Evolutionary conservation across 2,888 invertebrate species (phyloP).

Genomic region (Apocheima hispidaria): DNA sequence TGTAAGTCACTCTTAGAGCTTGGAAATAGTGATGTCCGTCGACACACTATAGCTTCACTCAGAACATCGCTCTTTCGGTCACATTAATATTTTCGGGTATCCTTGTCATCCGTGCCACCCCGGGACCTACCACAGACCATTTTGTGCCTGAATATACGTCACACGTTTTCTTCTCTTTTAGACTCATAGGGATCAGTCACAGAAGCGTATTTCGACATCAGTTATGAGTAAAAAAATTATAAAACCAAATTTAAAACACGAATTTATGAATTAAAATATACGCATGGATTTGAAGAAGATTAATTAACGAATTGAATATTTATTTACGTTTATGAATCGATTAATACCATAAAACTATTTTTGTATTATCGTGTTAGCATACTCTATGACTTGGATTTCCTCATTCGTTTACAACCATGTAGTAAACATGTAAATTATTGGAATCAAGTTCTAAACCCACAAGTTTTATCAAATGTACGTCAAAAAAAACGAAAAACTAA

Average conservation of each 20-base stretch:
- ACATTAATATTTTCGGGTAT: too few species aligned
- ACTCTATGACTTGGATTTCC: conserved; percentile 30
- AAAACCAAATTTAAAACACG: not conserved
- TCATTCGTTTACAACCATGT: conserved; percentile 33
- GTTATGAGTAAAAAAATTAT: not conserved
- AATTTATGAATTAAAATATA: too few species aligned
- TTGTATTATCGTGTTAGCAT: conserved; percentile 36
- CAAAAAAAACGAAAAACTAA: too few species aligned
- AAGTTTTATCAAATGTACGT: not conserved
- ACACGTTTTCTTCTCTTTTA: too few species aligned
- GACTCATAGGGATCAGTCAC: too few species aligned
- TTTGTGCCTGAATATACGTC: too few species aligned
- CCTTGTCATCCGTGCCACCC: too few species aligned
- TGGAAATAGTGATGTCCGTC: too few species aligned
- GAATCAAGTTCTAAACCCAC: conserved; percentile 11
- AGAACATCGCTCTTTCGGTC: too few species aligned
- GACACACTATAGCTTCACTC: too few species aligned
- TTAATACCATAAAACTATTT: conserved; percentile 41
- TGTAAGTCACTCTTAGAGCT: too few species aligned
- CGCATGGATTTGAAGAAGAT: conserved; percentile 8
- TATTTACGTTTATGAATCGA: conserved; percentile 32
- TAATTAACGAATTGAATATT: conserved; percentile 37
- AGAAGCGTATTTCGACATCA: not conserved
- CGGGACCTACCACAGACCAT: too few species aligned
- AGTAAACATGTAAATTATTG: conserved; percentile 33